A percentile compares a stretch with the other conserved stretches of the same genome.
Evolutionary conservation across 2,113 vertebrate genomes (phyloP).

Genomic region (human (Homo sapiens)): DNA sequence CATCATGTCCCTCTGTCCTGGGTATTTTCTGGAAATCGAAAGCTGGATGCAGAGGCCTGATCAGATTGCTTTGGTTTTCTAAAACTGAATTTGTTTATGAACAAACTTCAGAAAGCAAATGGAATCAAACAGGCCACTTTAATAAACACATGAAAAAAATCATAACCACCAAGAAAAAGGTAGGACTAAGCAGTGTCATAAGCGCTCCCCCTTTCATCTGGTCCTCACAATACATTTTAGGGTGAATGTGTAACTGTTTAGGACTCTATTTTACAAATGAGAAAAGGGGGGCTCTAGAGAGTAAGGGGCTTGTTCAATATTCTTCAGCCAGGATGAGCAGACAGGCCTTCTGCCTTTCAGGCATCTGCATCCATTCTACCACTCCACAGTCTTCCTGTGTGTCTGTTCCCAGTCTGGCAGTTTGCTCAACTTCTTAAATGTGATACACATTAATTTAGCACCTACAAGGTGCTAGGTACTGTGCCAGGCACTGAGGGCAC

Average conservation of each 20-base stretch:
- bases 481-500: neutral
- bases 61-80: neutral
- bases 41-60: neutral
- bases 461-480: neutral
- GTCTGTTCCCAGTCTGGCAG: neutral
- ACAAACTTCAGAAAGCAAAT: neutral
- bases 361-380: neutral
- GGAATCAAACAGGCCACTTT: neutral
- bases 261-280: neutral
- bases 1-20: neutral
- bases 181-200: neutral
- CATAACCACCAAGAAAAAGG: neutral
- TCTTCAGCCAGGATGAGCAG: neutral
- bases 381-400: neutral
- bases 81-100: neutral
- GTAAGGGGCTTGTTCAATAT: neutral
- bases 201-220: neutral
- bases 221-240: neutral
- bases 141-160: neutral
- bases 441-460: neutral
- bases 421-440: slow-evolving; percentile 12
- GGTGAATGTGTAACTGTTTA: neutral
- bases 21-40: neutral
- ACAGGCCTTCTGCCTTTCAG: neutral
- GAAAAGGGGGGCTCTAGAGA: neutral